phyloP scores from a whole-genome alignment of 2,113 vertebrate genomes.

The Oreamnos americanus region DNA sequence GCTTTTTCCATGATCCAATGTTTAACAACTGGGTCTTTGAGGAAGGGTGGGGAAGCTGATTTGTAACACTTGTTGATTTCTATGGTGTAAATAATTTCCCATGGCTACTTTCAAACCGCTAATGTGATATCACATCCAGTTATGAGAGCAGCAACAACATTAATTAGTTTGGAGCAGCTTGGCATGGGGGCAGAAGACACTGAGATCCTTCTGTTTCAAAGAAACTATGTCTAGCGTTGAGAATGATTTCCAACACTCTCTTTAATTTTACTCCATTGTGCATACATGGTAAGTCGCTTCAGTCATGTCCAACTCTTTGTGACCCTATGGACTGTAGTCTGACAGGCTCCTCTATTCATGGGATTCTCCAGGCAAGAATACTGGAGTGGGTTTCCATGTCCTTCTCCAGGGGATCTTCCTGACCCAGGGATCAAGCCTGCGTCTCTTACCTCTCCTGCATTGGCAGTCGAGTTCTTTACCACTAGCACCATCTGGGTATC shows the following conservation, averaged over 20 bases:
- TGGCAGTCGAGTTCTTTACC: background rate
- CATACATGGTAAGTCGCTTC: background rate
- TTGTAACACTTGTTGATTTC: background rate
- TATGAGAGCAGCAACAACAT: background rate
- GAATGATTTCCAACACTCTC: background rate
- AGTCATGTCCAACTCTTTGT: background rate
- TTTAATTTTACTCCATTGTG: background rate
- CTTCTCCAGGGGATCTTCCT: background rate
- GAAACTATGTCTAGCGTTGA: background rate
- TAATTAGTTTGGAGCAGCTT: background rate
- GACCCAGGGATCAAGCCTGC: background rate
- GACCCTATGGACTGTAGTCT: background rate
- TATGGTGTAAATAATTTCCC: background rate
- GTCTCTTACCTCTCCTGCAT: background rate
- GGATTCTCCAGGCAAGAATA: background rate
- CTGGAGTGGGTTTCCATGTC: background rate
- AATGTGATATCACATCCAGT: background rate
- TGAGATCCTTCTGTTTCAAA: background rate
- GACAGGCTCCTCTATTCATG: background rate
- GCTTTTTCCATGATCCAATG: background rate
- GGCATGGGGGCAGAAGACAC: fast-evolving
- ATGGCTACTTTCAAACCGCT: background rate
- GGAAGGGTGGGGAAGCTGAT: background rate
- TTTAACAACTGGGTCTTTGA: background rate
- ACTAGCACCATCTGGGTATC: background rate